phyloP scores from a whole-genome alignment of 2,888 invertebrate genomes.

The Blomia tropicalis region DNA sequence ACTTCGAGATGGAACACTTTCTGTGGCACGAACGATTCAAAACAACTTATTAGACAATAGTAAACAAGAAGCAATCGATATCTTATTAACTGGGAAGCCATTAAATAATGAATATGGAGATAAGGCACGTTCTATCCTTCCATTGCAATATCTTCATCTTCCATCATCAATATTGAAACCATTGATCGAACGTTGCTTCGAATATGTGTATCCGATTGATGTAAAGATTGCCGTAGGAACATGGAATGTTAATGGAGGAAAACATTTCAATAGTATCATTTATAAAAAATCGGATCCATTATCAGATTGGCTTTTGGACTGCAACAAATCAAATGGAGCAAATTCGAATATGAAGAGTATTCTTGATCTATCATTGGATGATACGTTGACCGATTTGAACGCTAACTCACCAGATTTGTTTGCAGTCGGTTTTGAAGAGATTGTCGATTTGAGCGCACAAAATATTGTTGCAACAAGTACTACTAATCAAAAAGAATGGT shows the following conservation, averaged over 20 bases:
- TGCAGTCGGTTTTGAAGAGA: constrained; percentile 96
- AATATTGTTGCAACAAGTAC: constrained; percentile 91
- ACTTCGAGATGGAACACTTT: constrained; percentile 90
- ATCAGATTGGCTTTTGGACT: constrained; percentile 76
- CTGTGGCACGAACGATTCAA: constrained; percentile 93
- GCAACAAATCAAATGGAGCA: constrained; percentile 33
- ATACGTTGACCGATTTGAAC: constrained; percentile 9
- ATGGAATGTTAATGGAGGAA: constrained; percentile 98
- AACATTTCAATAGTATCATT: constrained; percentile 88
- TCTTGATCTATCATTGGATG: constrained; percentile 24
- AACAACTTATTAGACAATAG: constrained; percentile 86
- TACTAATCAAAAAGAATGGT: constrained; percentile 86
- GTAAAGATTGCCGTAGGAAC: constrained; percentile 78
- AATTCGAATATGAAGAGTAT: constrained; percentile 8
- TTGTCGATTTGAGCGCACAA: constrained; percentile 93
- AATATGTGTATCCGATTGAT: constrained; percentile 53
- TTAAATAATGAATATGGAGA: constrained; percentile 80
- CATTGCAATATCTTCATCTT: constrained; percentile 68
- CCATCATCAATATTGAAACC: constrained; percentile 65
- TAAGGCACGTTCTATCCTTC: constrained; percentile 68
- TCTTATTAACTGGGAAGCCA: constrained; percentile 75
- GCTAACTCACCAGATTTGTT: constrained; percentile 63
- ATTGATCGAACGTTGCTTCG: constrained; percentile 64
- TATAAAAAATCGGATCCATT: constrained; percentile 56
- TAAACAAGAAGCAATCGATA: constrained; percentile 89